Evolutionary conservation across 1,140 invertebrate species (phyloP), one percentile per base, ranked within the genome.

Genomic region (Physella acuta): DNA sequence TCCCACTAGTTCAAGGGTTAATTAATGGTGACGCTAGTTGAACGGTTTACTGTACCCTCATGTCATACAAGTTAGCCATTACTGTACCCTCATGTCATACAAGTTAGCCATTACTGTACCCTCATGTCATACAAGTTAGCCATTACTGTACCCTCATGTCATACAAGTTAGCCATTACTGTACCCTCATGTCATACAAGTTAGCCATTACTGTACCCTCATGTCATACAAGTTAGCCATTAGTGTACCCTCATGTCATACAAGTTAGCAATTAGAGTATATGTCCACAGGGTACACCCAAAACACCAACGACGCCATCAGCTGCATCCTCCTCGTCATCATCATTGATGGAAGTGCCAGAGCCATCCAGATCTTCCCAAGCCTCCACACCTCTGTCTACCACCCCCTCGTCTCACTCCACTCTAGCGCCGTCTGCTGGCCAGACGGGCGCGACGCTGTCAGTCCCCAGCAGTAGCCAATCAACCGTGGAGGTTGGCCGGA

Each of bases 271-370:
- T 20, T 44, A 11, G 8, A 20, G 8, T 44, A 11, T 44, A 44
- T 37, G 33, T 39, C 16, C 24, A 5, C 37, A 68, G 66, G 49
- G 33, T 26, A 68, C 66, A 26, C 66, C 66, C n/a, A 68, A 68
- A 30, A 68, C 66, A n/a, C 66, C 66, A 2, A 68, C 66, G 8
- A 68, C 66, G 3, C 66, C 66, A 5, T 68, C 66, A 44, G 66
- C 66, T 16, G 36, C 66, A 17, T 59, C 55, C 34, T 68, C 56
- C 17, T 68, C 66, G 16, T 68, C 66, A 8, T 60, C 53, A 3
- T 55, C 64, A 44, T 44, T 31, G 30, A 36, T 34, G 39, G 56
- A 39, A n/a, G 56, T 34, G n/a, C 34, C 30, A 60, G 34, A 55
- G 34, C 30, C 51, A 26, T n/a, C 24, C 16, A 65, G 33, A 49